phyloP scores from a whole-genome alignment of 2,888 invertebrate genomes.

The Orchestes rusci region DNA sequence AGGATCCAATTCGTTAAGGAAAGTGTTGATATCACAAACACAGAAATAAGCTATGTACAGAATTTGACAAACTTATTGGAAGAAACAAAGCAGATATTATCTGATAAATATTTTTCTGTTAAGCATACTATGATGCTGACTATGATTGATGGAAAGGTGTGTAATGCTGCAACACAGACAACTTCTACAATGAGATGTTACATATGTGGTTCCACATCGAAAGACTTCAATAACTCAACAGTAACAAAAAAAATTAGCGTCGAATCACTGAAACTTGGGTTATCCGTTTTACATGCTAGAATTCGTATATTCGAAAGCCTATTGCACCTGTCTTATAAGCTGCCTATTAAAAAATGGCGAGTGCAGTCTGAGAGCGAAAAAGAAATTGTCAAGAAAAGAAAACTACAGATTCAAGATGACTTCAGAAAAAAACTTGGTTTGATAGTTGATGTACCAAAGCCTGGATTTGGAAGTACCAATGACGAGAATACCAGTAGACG shows the following conservation, averaged over 20 bases:
- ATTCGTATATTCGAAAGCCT: conserved; percentile 2
- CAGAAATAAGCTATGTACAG: conserved; percentile 6
- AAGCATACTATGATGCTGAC: conserved; percentile 5
- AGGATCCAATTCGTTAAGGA: conserved; percentile 6
- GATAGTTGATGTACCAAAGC: conserved; percentile 29
- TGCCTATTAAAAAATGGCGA: neutral
- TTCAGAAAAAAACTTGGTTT: conserved; percentile 20
- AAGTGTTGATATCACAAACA: conserved; percentile 1
- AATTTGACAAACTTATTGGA: conserved; percentile 1
- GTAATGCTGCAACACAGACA: conserved; percentile 3
- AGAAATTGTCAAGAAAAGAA: neutral
- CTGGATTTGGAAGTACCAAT: conserved; percentile 29
- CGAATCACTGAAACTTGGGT: conserved; percentile 1
- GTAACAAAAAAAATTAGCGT: neutral
- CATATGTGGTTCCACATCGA: neutral
- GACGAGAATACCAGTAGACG: conserved; percentile 30
- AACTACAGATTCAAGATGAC: neutral
- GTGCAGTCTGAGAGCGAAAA: neutral
- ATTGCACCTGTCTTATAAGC: conserved; percentile 4
- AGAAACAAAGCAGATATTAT: neutral
- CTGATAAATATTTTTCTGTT: conserved; percentile 3
- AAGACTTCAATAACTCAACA: neutral
- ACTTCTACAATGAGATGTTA: neutral
- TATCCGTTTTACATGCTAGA: conserved; percentile 1
- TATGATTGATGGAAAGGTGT: conserved; percentile 3